Evolutionary conservation across 2,888 invertebrate genomes (phyloP), one percentile per base, ranked within the genome.

Genomic region (Platycheirus albimanus): DNA sequence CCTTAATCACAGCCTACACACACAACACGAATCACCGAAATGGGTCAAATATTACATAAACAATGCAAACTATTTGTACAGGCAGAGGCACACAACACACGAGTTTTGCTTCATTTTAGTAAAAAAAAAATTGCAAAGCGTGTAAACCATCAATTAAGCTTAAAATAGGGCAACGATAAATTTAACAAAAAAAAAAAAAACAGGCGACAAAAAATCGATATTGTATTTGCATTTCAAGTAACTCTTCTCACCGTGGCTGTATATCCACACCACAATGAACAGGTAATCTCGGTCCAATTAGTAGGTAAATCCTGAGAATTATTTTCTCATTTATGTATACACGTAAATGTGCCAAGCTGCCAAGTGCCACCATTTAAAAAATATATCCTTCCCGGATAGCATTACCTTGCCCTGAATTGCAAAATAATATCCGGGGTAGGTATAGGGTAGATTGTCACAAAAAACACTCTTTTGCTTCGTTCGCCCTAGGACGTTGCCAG

Each of bases 211-310:
- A 43, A 66, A 81, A 83, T 83, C 83, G 69, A 83, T 83, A 69
- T 24, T 51, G 13, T 41, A 45, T 63, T 72, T 69, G 72, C 72
- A 83, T 72, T 66, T 66, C 8, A 75, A 80, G 54, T 38, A 56
- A 41, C 67, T 61, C 51, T 36, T 49, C 47, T 49, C 19, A 15
- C 10, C 19, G 45, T 45, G 38, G 10, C 11, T 11, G 41, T 11
- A 41, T 43, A 41, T 58, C 33, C 52, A 63, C 58, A 63, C 58
- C 80, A 64, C 33, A 75, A 69, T 66, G 51, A 76, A 72, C 54
- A 72, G 63, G 67, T 81, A 81, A 77, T 81, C 70, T 77, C 63
- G 28, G 67, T 54, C 77, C 71, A 83, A 83, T 83, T 77, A 83
- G 72, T 54, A 15, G 41, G 58, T 24, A 77, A 63, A 77, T 72